A percentile compares a stretch with the other conserved stretches of the same genome.
phyloP scores from a whole-genome alignment of 1,140 invertebrate genomes.

The Phenacoccus solenopsis region DNA sequence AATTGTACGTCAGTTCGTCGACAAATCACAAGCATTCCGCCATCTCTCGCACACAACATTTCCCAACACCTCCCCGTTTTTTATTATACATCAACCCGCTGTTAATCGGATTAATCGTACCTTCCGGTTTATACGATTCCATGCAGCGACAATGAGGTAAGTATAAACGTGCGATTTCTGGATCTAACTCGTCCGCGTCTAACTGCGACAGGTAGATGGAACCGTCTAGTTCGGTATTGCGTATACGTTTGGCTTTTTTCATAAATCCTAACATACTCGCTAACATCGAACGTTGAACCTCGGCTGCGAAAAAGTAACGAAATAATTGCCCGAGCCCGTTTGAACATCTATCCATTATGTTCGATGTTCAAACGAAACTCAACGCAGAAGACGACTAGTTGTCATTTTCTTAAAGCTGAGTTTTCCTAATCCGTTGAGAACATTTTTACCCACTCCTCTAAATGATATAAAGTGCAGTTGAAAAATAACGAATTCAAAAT shows the following conservation, averaged over 20 bases:
- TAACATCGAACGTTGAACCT: slow-evolving; percentile 61
- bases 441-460: too few species aligned
- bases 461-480: too few species aligned
- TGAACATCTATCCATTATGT: neutral
- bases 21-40: too few species aligned
- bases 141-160: slow-evolving; percentile 43
- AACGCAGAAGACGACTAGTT: too few species aligned
- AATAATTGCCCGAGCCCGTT: neutral
- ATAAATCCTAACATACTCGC: slow-evolving; percentile 89
- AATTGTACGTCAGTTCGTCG: too few species aligned
- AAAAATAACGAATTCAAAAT: too few species aligned
- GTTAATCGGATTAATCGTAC: too few species aligned
- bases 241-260: slow-evolving; percentile 58
- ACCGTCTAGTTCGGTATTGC: slow-evolving; percentile 41
- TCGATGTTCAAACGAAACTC: neutral
- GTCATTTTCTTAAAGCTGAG: too few species aligned
- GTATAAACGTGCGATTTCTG: slow-evolving; percentile 78
- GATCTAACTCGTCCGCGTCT: slow-evolving; percentile 74
- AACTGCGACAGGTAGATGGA: slow-evolving; percentile 83
- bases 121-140: neutral
- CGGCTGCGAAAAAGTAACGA: slow-evolving; percentile 26
- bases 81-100: too few species aligned
- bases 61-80: too few species aligned
- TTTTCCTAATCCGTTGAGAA: too few species aligned
- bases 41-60: too few species aligned